Evolutionary conservation across 1,140 invertebrate genomes (phyloP), one percentile per base, ranked within the genome.

Genomic region (Planococcus citri): DNA sequence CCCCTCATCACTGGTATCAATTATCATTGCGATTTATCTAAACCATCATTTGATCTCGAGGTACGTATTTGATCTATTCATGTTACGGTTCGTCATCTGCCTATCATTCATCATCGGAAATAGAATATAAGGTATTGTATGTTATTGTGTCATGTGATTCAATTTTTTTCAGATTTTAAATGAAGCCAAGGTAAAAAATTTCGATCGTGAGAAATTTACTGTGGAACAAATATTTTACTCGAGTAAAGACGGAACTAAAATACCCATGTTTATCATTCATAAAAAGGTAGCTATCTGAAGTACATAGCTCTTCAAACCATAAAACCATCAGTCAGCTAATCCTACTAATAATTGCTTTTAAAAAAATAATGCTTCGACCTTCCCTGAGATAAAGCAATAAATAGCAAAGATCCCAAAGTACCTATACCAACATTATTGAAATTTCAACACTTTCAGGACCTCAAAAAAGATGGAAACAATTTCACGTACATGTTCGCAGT

Each of bases 241-340:
- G 1, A 95, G 93, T 78, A 96, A 94, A 81, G 96, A 99, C 82
- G 92, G 91, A 69, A 97, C 94, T 0, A 89, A 90, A 80, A 85
- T 99, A 73, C 97, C 97, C 1, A 98, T 99, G 96, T 99, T 97
- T 79, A 88, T 99, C 72, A 86, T 97, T 27, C 86, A 87, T 73
- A 88, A 86, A 76, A 91, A 92, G 80, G 88, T 89, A 79, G 74
- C 68, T 33, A 41, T 12, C n/a, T n/a, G n/a, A n/a, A n/a, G n/a
- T n/a, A n/a, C n/a, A n/a, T 68, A n/a, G n/a, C n/a, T n/a, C n/a
- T n/a, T n/a, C n/a, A n/a, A n/a, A n/a, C n/a, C n/a, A n/a, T n/a
- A n/a, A n/a, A n/a, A n/a, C n/a, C n/a, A n/a, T n/a, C n/a, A n/a
- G n/a, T n/a, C n/a, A n/a, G n/a, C n/a, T n/a, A n/a, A n/a, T n/a